Percentiles rank a stretch among this genome's conserved stretches.
These are phyloP conservation scores for Leucoraja erinaceus DNA, from an alignment of 2,113 vertebrate species.

Conservation along the genomic window DNA sequence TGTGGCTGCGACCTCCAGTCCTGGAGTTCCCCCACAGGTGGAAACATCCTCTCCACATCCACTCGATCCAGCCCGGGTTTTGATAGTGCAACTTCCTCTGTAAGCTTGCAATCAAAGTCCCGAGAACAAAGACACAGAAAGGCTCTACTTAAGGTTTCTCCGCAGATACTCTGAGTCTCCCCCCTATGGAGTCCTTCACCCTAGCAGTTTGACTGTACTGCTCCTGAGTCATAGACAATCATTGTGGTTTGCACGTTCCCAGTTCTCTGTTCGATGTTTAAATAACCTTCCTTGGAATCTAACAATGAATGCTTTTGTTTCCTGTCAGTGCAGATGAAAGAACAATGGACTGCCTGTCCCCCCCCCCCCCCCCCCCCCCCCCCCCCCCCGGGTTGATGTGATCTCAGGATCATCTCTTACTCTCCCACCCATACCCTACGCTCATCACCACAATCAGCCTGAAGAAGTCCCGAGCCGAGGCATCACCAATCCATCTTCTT, in stretches of 20 bases:
- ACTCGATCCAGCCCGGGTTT: too few species aligned
- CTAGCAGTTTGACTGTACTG: neutral
- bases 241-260: neutral
- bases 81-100: neutral
- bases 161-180: neutral
- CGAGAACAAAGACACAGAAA: neutral
- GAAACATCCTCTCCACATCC: too few species aligned
- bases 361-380: neutral
- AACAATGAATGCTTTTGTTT: neutral
- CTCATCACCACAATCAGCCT: too few species aligned
- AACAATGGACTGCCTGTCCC: neutral
- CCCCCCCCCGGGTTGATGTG: neutral
- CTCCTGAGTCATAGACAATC: neutral
- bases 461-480: too few species aligned
- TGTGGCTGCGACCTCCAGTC: too few species aligned
- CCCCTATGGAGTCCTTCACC: neutral
- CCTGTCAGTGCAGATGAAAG: neutral
- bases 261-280: neutral
- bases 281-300: neutral
- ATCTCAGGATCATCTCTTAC: neutral
- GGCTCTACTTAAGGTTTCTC: neutral
- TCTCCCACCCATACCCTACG: too few species aligned
- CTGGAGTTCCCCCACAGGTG: too few species aligned
- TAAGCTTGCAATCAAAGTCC: neutral
- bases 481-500: too few species aligned